Percentiles rank a stretch among this genome's conserved stretches.
These are phyloP conservation scores for Eupeodes luniger DNA, from an alignment of 2,888 invertebrate species.

Conservation along the genomic window DNA sequence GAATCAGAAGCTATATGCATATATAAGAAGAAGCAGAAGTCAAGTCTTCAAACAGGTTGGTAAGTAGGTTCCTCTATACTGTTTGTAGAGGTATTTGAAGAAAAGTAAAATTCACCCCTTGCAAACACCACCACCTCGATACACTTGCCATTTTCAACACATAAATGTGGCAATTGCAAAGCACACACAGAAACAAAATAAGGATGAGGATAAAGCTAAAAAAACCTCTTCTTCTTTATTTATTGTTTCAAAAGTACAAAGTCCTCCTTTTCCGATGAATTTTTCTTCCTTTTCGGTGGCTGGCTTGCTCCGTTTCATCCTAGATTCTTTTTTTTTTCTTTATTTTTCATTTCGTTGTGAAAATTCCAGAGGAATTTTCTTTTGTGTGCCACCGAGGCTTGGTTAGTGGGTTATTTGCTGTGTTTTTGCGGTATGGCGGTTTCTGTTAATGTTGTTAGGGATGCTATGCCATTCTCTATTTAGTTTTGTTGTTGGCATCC, in stretches of 20 bases:
- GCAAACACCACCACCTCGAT: slow-evolving; percentile 35
- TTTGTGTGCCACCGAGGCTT: slow-evolving; percentile 74
- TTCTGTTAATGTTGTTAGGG: slow-evolving; percentile 76
- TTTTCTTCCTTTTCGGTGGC: slow-evolving; percentile 62
- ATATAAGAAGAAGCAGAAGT: neutral
- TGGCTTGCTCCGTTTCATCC: slow-evolving; percentile 51
- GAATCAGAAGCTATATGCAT: neutral
- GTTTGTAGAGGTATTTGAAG: neutral
- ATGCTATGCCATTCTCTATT: slow-evolving; percentile 68
- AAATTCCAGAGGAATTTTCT: slow-evolving; percentile 72
- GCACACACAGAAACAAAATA: slow-evolving; percentile 27
- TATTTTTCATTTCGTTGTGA: slow-evolving; percentile 37
- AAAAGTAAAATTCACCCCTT: slow-evolving; percentile 46
- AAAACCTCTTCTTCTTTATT: slow-evolving; percentile 61
- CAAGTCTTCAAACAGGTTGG: slow-evolving; percentile 18
- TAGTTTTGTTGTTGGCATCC: slow-evolving; percentile 69
- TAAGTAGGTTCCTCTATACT: slow-evolving; percentile 7
- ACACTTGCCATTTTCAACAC: slow-evolving; percentile 60
- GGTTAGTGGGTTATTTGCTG: slow-evolving; percentile 75
- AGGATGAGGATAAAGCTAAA: neutral
- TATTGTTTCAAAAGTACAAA: slow-evolving; percentile 74
- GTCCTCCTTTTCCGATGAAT: slow-evolving; percentile 68
- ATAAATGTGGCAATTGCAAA: slow-evolving; percentile 73
- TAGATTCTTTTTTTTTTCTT: slow-evolving; percentile 23
- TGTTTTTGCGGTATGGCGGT: slow-evolving; percentile 75